A percentile compares a stretch with the other conserved stretches of the same genome.
Evolutionary conservation across 2,888 invertebrate genomes (phyloP).

Genomic region (Sarcophaga rosellei): DNA sequence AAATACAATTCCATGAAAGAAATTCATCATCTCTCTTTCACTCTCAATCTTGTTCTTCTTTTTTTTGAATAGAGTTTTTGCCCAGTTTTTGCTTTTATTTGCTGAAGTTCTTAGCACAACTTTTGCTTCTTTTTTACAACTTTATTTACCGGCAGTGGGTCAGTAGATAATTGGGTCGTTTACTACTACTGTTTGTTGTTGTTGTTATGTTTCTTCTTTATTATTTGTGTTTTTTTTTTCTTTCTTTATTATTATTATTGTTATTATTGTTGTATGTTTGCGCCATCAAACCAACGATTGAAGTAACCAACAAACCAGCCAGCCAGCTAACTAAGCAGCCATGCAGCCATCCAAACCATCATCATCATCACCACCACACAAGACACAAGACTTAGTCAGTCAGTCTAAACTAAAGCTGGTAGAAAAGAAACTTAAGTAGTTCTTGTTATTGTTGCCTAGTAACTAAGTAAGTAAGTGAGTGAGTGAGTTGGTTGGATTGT

Average conservation of each 20-base stretch:
- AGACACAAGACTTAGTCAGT: constrained; percentile 36
- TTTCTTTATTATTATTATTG: constrained; percentile 47
- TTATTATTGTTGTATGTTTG: constrained; percentile 53
- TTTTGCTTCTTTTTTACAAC: constrained; percentile 59
- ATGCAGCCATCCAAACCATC: constrained; percentile 23
- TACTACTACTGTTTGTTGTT: constrained; percentile 66
- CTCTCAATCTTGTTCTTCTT: neutral
- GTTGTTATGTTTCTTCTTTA: constrained; percentile 22
- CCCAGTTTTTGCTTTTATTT: constrained; percentile 25
- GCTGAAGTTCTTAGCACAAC: constrained; percentile 32
- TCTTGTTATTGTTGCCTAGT: constrained; percentile 23
- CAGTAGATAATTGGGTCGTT: constrained; percentile 81
- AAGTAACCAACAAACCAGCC: constrained; percentile 19
- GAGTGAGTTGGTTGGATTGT: constrained; percentile 2
- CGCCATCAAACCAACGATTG: constrained; percentile 48
- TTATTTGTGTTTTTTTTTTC: constrained; percentile 42
- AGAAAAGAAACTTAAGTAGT: constrained; percentile 48
- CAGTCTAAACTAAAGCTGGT: constrained; percentile 37
- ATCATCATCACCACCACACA: constrained; percentile 41
- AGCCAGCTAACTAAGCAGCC: neutral
- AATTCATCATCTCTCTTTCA: neutral
- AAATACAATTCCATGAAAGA: constrained; percentile 1
- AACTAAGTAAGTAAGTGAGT: neutral
- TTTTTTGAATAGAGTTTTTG: neutral
- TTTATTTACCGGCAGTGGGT: constrained; percentile 76